Evolutionary conservation across 2,113 vertebrate species (phyloP).

Genomic region (Sialia sialis): DNA sequence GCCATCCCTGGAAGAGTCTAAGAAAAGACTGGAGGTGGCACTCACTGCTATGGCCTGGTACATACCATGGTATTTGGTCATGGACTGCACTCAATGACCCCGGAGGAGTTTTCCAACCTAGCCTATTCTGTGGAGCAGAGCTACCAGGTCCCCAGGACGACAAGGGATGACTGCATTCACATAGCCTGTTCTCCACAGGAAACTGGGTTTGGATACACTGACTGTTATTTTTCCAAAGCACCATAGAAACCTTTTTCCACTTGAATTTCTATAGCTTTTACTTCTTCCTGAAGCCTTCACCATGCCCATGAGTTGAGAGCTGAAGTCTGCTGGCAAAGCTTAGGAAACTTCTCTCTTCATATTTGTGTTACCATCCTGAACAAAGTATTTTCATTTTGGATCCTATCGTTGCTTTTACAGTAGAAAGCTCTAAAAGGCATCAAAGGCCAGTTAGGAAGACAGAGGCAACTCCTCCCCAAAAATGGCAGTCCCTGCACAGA

Average conservation of each 20-base stretch:
- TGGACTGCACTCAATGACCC: accelerated
- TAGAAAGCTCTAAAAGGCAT: neutral
- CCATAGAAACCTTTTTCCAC: neutral
- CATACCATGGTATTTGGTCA: accelerated
- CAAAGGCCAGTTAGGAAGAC: neutral
- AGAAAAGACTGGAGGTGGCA: neutral
- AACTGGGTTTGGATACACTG: neutral
- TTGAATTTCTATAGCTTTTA: neutral
- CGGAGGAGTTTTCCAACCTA: neutral
- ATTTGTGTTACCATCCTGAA: neutral
- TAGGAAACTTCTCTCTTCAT: neutral
- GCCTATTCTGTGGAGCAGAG: accelerated
- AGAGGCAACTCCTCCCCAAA: neutral
- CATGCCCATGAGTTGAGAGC: neutral
- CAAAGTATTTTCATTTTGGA: neutral
- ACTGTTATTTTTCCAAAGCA: neutral
- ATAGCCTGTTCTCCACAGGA: neutral
- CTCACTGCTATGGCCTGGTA: neutral
- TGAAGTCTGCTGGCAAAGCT: neutral
- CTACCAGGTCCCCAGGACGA: neutral
- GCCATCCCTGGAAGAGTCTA: too few relatives aligned
- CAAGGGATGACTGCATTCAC: accelerated
- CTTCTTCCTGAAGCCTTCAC: neutral
- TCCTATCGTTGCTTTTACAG: neutral
- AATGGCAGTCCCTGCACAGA: neutral